A percentile compares a stretch with the other conserved stretches of the same genome.
Conservation (phyloP, 2,113 vertebrate species). For the Corynorhinus townsendii region DNA sequence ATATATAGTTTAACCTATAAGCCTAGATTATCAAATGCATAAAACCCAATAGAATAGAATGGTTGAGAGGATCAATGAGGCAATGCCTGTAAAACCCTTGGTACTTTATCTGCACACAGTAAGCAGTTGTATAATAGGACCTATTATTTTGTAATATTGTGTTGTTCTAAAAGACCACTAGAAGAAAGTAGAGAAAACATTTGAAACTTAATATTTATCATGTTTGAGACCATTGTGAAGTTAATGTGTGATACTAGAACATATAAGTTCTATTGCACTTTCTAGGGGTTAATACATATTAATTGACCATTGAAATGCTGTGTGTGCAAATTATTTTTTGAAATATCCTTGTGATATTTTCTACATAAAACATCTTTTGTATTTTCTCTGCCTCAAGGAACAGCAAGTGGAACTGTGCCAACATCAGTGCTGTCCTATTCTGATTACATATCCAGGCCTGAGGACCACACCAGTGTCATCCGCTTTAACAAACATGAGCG, state of each 20-base stretch:
- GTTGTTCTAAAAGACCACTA: background rate
- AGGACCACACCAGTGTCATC: constrained; percentile 90
- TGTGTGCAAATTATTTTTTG: background rate
- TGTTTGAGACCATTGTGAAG: background rate
- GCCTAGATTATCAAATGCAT: background rate
- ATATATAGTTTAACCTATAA: background rate
- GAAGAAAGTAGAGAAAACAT: background rate
- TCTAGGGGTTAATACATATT: background rate
- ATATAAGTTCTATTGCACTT: background rate
- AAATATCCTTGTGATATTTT: background rate
- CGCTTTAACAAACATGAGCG: constrained; percentile 88
- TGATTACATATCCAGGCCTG: constrained; percentile 93
- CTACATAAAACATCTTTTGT: background rate
- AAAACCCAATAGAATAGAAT: background rate
- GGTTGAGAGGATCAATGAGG: background rate
- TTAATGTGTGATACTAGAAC: background rate
- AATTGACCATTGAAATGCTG: background rate
- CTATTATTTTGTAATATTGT: background rate
- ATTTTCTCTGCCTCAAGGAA: constrained; percentile 78
- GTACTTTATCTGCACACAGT: background rate
- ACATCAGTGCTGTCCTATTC: constrained; percentile 92
- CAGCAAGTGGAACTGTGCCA: constrained; percentile 90
- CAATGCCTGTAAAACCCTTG: rapidly evolving
- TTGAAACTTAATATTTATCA: background rate
- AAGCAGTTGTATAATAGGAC: background rate